These are phyloP conservation scores for Dasypolia templi DNA, from an alignment of 2,888 invertebrate species.

Conservation along the genomic window DNA sequence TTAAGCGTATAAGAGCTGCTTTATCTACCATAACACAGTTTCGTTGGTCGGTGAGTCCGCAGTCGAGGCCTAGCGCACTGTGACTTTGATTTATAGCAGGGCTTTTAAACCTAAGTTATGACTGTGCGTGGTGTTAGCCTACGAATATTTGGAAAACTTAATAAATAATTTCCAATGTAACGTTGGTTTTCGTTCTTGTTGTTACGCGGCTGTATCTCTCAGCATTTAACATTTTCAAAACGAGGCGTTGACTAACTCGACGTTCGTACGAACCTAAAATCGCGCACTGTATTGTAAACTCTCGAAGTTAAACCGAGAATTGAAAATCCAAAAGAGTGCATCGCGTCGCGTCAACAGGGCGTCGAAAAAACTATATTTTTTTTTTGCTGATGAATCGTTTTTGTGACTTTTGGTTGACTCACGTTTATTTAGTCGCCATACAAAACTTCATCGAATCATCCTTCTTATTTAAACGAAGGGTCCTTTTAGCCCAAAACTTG, in stretches of 20 bases:
- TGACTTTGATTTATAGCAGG: constrained; percentile 45
- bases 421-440: background rate
- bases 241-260: too few species aligned
- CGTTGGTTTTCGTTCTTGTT: background rate
- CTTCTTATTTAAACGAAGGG: too few species aligned
- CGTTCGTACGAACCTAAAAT: too few species aligned
- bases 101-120: constrained; percentile 52
- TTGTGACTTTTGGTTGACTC: background rate
- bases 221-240: too few species aligned
- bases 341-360: too few species aligned
- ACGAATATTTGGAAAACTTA: constrained; percentile 15
- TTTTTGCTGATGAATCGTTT: constrained; percentile 9
- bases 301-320: too few species aligned
- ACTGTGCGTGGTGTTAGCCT: constrained; percentile 1
- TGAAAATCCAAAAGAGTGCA: too few species aligned
- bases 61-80: constrained; percentile 14
- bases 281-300: too few species aligned
- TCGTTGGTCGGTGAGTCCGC: background rate
- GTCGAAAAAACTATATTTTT: too few species aligned
- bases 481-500: background rate
- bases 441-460: background rate
- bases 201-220: too few species aligned
- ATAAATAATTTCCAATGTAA: background rate
- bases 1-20: constrained; percentile 9
- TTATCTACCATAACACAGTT: constrained; percentile 37